Percentiles rank a stretch among this genome's conserved stretches.
These are phyloP conservation scores for Trachymyrmex cornetzi DNA, from an alignment of 1,140 invertebrate species.

Conservation along the genomic window DNA sequence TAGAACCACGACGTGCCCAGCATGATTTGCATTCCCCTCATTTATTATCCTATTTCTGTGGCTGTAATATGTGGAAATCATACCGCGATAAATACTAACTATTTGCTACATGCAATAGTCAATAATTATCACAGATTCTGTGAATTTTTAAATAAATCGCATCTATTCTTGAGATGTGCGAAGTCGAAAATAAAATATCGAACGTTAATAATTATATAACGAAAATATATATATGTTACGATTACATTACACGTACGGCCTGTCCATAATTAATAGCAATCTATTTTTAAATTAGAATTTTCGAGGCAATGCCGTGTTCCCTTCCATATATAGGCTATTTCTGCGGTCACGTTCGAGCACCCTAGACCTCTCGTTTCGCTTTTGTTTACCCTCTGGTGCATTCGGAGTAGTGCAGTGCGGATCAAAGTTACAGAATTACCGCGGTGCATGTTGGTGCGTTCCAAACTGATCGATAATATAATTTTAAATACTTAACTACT, in stretches of 20 bases:
- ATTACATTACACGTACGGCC: not conserved
- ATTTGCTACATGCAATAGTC: not conserved
- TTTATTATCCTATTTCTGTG: constrained; percentile 71
- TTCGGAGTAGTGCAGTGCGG: not conserved
- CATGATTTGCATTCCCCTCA: constrained; percentile 67
- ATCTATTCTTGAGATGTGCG: not conserved
- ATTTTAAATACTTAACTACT: not conserved
- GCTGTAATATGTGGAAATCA: constrained; percentile 23
- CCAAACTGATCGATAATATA: not conserved
- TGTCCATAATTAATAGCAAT: constrained; percentile 13
- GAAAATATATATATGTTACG: not conserved
- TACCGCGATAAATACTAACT: not conserved
- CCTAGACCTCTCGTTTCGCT: constrained; percentile 53
- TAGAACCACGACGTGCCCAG: constrained; percentile 66
- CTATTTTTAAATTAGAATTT: constrained; percentile 69
- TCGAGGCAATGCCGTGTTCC: constrained; percentile 56
- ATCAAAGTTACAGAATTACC: constrained; percentile 7
- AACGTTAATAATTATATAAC: not conserved
- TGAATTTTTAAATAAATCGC: not conserved
- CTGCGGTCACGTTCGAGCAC: constrained; percentile 14
- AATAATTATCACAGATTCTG: not conserved
- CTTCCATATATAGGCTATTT: constrained; percentile 67
- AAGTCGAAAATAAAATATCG: not conserved
- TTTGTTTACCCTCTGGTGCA: constrained; percentile 62
- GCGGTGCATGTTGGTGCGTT: not conserved